A percentile compares a stretch with the other conserved stretches of the same genome.
Conservation (phyloP, 1,140 invertebrate genomes). For the Drosophila miranda region DNA sequence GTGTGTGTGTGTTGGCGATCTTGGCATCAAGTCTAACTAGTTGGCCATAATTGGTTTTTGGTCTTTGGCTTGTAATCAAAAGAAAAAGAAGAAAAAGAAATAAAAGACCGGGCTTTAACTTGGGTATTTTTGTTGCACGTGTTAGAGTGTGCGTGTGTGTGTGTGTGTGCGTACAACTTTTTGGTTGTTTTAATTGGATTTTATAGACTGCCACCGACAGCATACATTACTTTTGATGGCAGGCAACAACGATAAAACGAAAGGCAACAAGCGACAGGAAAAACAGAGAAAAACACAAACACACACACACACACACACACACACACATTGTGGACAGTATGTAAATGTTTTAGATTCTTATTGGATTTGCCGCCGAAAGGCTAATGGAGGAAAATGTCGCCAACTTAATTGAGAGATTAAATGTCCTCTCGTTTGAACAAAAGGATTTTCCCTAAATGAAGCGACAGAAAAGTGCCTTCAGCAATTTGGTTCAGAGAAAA, state of each 20-base stretch:
- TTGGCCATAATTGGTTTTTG: constrained; percentile 37
- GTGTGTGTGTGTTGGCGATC: not conserved
- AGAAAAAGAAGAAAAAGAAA: not conserved
- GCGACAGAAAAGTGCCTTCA: no score
- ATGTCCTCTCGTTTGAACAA: no score
- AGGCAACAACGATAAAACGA: no score
- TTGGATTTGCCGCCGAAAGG: constrained; percentile 2
- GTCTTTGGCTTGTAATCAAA: constrained; percentile 11
- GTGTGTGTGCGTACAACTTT: not conserved
- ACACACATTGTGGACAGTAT: not conserved
- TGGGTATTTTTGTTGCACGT: constrained; percentile 2
- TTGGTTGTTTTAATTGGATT: constrained; percentile 36
- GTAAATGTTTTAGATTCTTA: not conserved
- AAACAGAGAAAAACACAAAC: not conserved
- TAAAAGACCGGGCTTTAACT: constrained; percentile 2
- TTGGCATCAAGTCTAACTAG: constrained; percentile 35
- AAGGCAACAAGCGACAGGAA: not conserved
- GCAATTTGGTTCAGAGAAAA: no score
- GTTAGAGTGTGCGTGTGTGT: no score
- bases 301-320: no score
- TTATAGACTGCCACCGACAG: constrained; percentile 11
- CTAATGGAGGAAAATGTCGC: not conserved
- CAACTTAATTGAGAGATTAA: no score
- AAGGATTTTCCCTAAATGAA: no score
- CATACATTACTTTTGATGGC: constrained; percentile 15